Percentiles rank a stretch among this genome's conserved stretches.
Evolutionary conservation across 1,140 invertebrate genomes (phyloP).

Genomic region (Dendroctonus valens): DNA sequence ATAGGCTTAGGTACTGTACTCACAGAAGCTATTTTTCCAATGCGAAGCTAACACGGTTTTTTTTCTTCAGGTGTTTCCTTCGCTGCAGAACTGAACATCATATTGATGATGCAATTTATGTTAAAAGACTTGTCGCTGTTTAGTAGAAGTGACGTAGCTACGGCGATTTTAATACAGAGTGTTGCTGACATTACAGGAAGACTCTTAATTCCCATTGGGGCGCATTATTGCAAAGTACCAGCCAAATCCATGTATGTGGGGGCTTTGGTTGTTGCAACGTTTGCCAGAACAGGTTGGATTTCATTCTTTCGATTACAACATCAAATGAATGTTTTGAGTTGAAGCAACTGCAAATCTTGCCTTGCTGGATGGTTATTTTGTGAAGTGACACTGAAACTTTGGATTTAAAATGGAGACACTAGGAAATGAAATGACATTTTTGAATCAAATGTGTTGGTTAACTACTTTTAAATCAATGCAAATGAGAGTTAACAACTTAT

Average conservation of each 20-base stretch:
- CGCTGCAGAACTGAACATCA: constrained; percentile 52
- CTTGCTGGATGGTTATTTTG: neutral
- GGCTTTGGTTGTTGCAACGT: constrained; percentile 46
- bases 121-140: constrained; percentile 46
- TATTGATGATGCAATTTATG: constrained; percentile 49
- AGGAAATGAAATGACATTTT: neutral
- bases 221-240: constrained; percentile 43
- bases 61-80: constrained; percentile 47
- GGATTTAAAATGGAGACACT: neutral
- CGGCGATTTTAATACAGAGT: constrained; percentile 47
- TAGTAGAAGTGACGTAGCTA: constrained; percentile 44
- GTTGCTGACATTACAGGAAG: constrained; percentile 48
- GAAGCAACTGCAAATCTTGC: neutral
- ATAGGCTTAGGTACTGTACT: constrained; percentile 45
- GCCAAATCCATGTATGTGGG: constrained; percentile 48
- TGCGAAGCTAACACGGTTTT: neutral
- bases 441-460: neutral
- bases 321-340: neutral
- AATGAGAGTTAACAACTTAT: too few species aligned
- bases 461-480: too few species aligned
- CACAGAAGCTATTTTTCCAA: neutral
- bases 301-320: neutral
- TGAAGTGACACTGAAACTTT: neutral
- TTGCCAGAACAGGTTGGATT: constrained; percentile 47
- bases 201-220: constrained; percentile 47